Evolutionary conservation across 2,113 vertebrate genomes (phyloP).

Genomic region (Plecturocebus donacophilus): DNA sequence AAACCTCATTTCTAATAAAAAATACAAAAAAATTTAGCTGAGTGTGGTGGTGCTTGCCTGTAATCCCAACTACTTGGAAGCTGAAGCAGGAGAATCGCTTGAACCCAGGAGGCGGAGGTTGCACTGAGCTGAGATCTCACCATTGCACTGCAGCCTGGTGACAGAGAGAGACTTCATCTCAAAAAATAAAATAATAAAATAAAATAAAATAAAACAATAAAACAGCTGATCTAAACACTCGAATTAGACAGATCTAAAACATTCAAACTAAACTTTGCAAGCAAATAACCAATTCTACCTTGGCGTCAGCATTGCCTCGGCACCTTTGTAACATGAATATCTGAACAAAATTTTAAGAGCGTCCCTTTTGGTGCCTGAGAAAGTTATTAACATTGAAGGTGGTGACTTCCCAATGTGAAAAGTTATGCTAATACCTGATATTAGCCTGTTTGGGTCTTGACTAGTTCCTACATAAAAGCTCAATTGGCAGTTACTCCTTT

Average conservation of each 20-base stretch:
- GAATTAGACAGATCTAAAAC: conserved; percentile 70
- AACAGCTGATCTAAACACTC: conserved; percentile 60
- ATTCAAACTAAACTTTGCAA: conserved; percentile 63
- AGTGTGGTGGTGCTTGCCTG: too few species aligned
- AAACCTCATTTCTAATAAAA: too few species aligned
- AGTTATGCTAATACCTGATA: conserved; percentile 1
- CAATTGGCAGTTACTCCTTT: conserved; percentile 15
- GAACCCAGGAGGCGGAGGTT: too few species aligned
- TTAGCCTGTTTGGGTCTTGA: conserved; percentile 9
- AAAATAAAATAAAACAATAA: conserved; percentile 36
- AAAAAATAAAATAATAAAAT: too few species aligned
- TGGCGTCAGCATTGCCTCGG: conserved; percentile 52
- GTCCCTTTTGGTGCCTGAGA: conserved; percentile 26
- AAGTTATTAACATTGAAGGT: conserved; percentile 67
- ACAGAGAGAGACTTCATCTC: too few species aligned
- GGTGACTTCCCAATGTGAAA: conserved; percentile 15
- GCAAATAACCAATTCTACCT: conserved; percentile 62
- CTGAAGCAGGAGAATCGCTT: too few species aligned
- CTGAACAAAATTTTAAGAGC: conserved; percentile 56
- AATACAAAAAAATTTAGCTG: too few species aligned
- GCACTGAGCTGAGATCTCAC: too few species aligned
- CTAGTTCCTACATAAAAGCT: conserved; percentile 49
- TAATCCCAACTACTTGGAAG: too few species aligned
- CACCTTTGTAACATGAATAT: conserved; percentile 56
- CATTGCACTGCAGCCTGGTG: too few species aligned